Base-by-base conservation (phyloP, 2,888 invertebrate species). In the Aplocera efformata region DNA sequence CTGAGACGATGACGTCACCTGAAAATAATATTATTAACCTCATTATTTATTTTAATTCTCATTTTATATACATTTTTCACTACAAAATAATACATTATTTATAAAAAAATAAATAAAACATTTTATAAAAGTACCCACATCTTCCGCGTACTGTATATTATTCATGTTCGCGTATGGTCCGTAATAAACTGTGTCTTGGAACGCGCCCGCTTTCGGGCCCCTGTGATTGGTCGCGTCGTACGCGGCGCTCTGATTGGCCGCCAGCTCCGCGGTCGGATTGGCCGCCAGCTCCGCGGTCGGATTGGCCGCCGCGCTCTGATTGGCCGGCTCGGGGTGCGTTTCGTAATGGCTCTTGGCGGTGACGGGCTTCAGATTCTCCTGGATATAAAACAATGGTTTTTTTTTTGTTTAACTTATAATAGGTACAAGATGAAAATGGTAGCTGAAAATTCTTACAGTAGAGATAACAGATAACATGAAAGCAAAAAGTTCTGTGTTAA, bases 1-100 rank as follows among this genome's bases (percentile, higher is more conserved):
- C 10, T 69, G 63, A 0, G 64, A 68, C 1, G 75, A 69, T 1
- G 81, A 68, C 6, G 67, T 63, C 22, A 78, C 56, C 79, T 80
- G 57, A 28, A 42, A 28, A 17, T 17, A 17, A 17, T 17, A 17
- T 3, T 17, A 17, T 3, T 17, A 17, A 17, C n/a, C n/a, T n/a
- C n/a, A n/a, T n/a, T n/a, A n/a, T n/a, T n/a, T n/a, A n/a, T n/a
- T n/a, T n/a, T n/a, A n/a, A n/a, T n/a, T n/a, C n/a, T n/a, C n/a
- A n/a, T n/a, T n/a, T n/a, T n/a, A n/a, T n/a, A n/a, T n/a, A n/a
- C n/a, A n/a, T n/a, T n/a, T n/a, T n/a, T n/a, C n/a, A n/a, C n/a
- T n/a, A n/a, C n/a, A n/a, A n/a, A n/a, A n/a, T n/a, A n/a, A n/a
- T n/a, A n/a, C n/a, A n/a, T n/a, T n/a, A n/a, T n/a, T n/a, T n/a